Evolutionary conservation across 2,113 vertebrate species (phyloP).

Genomic region (Paramormyrops kingsleyae): DNA sequence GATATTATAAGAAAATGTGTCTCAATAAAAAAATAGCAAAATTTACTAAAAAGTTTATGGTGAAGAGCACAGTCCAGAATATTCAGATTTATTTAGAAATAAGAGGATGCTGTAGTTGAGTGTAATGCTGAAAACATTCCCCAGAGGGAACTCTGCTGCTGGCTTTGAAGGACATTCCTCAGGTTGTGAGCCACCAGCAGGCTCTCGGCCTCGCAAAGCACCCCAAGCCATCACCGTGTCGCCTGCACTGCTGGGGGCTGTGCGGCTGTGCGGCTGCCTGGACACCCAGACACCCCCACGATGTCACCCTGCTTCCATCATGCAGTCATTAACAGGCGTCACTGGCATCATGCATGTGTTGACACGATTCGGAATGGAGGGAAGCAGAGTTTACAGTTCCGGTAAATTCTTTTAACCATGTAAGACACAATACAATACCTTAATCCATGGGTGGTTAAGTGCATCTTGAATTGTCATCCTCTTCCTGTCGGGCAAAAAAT

Average conservation of each 20-base stretch:
- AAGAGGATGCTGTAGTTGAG: background rate
- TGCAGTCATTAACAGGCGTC: background rate
- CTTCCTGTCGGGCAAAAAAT: slow-evolving; percentile 67
- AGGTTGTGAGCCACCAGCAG: background rate
- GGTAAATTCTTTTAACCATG: background rate
- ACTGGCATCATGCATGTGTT: background rate
- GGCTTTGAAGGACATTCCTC: no score
- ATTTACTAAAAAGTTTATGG: background rate
- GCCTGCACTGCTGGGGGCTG: background rate
- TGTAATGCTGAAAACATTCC: background rate
- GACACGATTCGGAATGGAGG: background rate
- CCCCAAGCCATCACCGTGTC: background rate
- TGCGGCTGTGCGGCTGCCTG: background rate
- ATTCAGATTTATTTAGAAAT: background rate
- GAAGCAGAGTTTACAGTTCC: background rate
- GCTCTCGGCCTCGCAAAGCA: background rate
- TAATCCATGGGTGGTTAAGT: slow-evolving; percentile 89
- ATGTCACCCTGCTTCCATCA: background rate
- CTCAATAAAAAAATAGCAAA: background rate
- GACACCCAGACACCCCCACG: background rate
- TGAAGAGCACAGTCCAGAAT: background rate
- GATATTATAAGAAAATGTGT: background rate
- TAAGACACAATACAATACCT: slow-evolving; percentile 62
- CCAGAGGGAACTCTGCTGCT: no score
- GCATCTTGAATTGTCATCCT: slow-evolving; percentile 83